Base-by-base conservation (phyloP, 2,113 vertebrate genomes). In the Cavia aperea region DNA sequence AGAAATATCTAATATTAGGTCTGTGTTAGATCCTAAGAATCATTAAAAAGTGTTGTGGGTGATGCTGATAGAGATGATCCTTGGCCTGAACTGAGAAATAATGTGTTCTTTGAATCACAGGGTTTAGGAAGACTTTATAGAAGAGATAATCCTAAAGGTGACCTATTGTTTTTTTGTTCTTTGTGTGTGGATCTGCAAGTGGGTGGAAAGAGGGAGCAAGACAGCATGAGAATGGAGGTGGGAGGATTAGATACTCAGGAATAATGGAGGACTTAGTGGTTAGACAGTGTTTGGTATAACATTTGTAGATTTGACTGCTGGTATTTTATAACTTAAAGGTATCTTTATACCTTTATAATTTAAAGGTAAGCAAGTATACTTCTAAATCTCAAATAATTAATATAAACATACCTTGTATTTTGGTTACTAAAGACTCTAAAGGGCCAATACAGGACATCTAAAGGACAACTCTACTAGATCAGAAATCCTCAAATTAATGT, bases 111-210 rank as follows among this genome's bases (percentile, higher is more conserved):
- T 90, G 60, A 92, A 95, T 33, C 43, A 36, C 33, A 91, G 29
- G 49, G 72, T 92, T 87, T 90, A 70, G 75, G 56, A 87, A 63
- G 19, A 82, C 33, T 79, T 85, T 24, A 39, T 12, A 73, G 73
- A 93, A 36, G 88, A 87, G 56, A 46, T 62, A 81, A 88, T 85
- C 88, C 8, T 85, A 78, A 94, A 90, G 86, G 43, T 65, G 13
- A 7, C 5, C 4, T 92, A 4, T 33, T 82, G 36, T 21, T 78
- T 93, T 4, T n/a, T 70, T 31, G 63, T 63, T 90, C 6, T 91
- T 39, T 39, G 51, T 51, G 56, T 33, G 65, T 49, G 49, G 51
- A 23, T 21, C 10, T 75, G 24, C 39, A 43, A 13, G 7, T 29
- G 39, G 24, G 24, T 43, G 39, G 49, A 16, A 43, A 43, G 39